Evolutionary conservation across 2,888 invertebrate species (phyloP), one percentile per base, ranked within the genome.

Genomic region (Sesia apiformis): DNA sequence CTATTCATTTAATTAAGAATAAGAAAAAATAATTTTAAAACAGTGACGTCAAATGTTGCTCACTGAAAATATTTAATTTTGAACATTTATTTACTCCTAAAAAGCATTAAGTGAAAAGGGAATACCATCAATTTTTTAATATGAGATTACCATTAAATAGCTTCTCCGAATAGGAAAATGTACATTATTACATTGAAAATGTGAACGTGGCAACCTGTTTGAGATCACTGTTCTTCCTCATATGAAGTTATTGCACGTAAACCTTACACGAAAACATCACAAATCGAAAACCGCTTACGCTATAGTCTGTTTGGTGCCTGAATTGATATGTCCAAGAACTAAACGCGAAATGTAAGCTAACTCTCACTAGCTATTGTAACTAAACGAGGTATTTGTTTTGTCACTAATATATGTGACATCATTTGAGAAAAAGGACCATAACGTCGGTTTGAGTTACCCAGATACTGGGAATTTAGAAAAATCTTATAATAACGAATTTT

Each of bases 301-400:
- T 88, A 83, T 77, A 84, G 81, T 85, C 76, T 85, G 76, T 82
- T 88, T 88, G 88, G 88, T 88, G 87, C 84, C 76, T 85, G 86
- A 84, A 78, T 86, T 89, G 88, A 89, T 88, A 88, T 89, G 88
- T 89, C 70, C 78, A 74, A 79, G 76, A 88, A 88, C 78, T 81
- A 82, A 87, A 87, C 70, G 80, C 82, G 79, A 88, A 86, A 82
- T 75, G 74, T 86, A 84, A 61, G 69, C 80, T 81, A 83, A 81
- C 66, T 76, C 76, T 76, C 78, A 78, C 84, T 85, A 84, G 72
- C 84, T 87, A 85, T 78, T 74, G 74, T 84, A 87, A 88, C 79
- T 83, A 84, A 87, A 88, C 87, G 87, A 87, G 87, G 87, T 87
- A 87, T 82, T 82, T 81, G 78, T 79, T 79, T 81, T 84, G 83